phyloP scores from a whole-genome alignment of 2,113 vertebrate genomes.

The Spea bombifrons region DNA sequence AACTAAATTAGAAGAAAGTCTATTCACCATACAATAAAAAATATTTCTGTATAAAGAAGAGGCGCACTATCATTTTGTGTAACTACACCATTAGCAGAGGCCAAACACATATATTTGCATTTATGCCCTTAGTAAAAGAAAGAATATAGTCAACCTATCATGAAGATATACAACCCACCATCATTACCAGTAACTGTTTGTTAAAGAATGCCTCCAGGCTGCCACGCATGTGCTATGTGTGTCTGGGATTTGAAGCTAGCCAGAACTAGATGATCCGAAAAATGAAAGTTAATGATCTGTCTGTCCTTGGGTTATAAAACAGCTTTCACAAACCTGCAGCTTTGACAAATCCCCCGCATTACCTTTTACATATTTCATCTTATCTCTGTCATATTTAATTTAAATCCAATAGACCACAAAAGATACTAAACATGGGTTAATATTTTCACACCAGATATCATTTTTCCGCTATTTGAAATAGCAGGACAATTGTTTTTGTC shows the following conservation, averaged over 20 bases:
- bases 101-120: too few relatives aligned
- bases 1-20: too few relatives aligned
- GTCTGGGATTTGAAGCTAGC: background rate
- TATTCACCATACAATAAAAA: too few relatives aligned
- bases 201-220: too few relatives aligned
- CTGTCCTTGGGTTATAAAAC: conserved; percentile 23
- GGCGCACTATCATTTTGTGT: too few relatives aligned
- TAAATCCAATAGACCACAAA: background rate
- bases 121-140: too few relatives aligned
- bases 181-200: too few relatives aligned
- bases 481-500: background rate
- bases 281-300: conserved; percentile 4
- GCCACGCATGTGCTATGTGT: too few relatives aligned
- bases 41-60: too few relatives aligned
- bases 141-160: too few relatives aligned
- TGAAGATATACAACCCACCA: too few relatives aligned
- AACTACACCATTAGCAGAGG: too few relatives aligned
- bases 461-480: background rate
- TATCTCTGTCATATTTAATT: conserved; percentile 6
- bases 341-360: background rate
- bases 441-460: background rate
- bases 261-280: background rate
- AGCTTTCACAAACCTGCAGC: background rate
- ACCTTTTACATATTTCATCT: background rate
- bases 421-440: background rate